Percentiles rank a stretch among this genome's conserved stretches.
Conservation (phyloP, 2,113 vertebrate species). For the human region GRCh38 chr19:307001-307500, state of each 20-base stretch:
- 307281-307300: conserved; percentile 81
- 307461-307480: not conserved
- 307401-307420: not conserved
- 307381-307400: conserved; percentile 46
- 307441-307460: conserved; percentile 60
- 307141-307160: conserved; percentile 82
- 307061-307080: not conserved
- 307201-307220: conserved; percentile 88
- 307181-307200: conserved; percentile 87
- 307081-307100: no score
- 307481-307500: conserved; percentile 58
- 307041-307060: not conserved
- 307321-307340: conserved; percentile 74
- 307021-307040: not conserved
- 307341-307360: conserved; percentile 55
- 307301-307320: conserved; percentile 83
- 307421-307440: conserved; percentile 65
- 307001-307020: not conserved
- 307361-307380: conserved; percentile 83
- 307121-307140: conserved; percentile 86
- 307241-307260: conserved; percentile 76
- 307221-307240: conserved; percentile 86
- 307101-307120: conserved; percentile 82
- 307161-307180: conserved; percentile 86
- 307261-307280: conserved; percentile 76